Conservation (phyloP, 2,888 invertebrate species). For the Encarsia formosa region DNA sequence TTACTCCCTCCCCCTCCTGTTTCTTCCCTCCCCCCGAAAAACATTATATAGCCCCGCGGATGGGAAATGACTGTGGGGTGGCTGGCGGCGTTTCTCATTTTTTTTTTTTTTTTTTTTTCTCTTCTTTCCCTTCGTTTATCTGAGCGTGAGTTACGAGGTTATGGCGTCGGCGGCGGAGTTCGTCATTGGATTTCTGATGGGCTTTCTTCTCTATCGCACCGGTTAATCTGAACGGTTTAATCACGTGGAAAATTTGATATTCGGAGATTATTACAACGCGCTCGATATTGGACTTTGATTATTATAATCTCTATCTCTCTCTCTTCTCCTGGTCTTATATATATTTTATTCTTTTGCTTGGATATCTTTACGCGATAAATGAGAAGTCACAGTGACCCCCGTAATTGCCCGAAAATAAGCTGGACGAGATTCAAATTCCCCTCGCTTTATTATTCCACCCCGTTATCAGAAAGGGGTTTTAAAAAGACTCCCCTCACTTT, state of each 20-base stretch:
- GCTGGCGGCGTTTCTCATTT: too few relatives aligned
- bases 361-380: slow-evolving; percentile 9
- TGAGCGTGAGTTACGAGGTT: slow-evolving; percentile 5
- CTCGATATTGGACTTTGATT: neutral
- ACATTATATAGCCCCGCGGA: neutral
- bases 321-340: neutral
- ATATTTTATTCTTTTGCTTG: neutral
- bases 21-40: neutral
- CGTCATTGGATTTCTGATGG: slow-evolving; percentile 4
- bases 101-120: slow-evolving; percentile 16
- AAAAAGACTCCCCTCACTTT: too few relatives aligned
- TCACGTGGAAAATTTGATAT: slow-evolving; percentile 25
- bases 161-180: slow-evolving; percentile 6
- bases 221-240: slow-evolving; percentile 12
- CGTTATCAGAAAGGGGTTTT: too few relatives aligned
- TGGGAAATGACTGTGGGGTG: slow-evolving; percentile 12
- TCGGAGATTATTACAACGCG: slow-evolving; percentile 8
- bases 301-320: neutral
- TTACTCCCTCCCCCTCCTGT: neutral
- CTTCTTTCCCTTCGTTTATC: slow-evolving; percentile 16
- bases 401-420: slow-evolving; percentile 20
- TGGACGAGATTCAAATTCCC: slow-evolving; percentile 18
- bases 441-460: neutral
- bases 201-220: neutral
- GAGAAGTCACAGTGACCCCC: slow-evolving; percentile 24